Evolutionary conservation across 2,797 vertebrate genomes (phyloP).

Genomic region (Simalia tracyae): DNA sequence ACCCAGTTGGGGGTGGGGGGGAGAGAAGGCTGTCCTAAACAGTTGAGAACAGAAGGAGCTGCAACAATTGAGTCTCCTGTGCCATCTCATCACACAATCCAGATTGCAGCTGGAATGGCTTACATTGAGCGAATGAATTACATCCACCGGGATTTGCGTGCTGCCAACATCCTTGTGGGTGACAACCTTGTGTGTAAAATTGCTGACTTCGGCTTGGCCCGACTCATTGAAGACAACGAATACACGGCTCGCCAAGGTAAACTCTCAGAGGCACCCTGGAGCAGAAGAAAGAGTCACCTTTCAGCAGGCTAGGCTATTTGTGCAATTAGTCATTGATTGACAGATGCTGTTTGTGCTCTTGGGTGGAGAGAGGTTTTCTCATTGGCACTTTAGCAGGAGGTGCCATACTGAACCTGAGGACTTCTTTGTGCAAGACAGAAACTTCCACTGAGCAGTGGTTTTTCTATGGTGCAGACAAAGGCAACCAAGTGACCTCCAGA

Average conservation of each 20-base stretch:
- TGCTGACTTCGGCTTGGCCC: slow-evolving; percentile 93
- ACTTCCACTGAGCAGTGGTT: not conserved
- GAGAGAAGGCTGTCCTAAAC: not conserved
- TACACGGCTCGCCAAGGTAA: slow-evolving; percentile 95
- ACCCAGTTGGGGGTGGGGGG: not conserved
- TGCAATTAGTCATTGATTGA: not conserved
- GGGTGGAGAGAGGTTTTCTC: not conserved
- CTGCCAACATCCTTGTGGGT: slow-evolving; percentile 95
- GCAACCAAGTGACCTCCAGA: not conserved
- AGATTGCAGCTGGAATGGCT: slow-evolving; percentile 94
- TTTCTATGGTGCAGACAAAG: not conserved
- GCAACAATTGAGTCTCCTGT: not conserved
- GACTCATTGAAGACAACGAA: slow-evolving; percentile 94
- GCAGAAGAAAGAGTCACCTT: not conserved
- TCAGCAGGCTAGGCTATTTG: not conserved
- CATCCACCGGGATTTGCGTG: slow-evolving; percentile 93
- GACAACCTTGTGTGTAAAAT: slow-evolving; percentile 95
- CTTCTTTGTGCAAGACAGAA: not conserved
- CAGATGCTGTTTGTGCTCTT: not conserved
- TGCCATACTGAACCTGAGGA: not conserved
- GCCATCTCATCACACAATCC: not conserved
- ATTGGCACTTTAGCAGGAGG: not conserved
- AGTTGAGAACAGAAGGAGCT: rapidly evolving
- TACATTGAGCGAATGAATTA: slow-evolving; percentile 98
- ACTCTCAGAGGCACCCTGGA: not conserved